Conservation (phyloP, 2,113 vertebrate species). For the Andinoacara biseriatus region DNA sequence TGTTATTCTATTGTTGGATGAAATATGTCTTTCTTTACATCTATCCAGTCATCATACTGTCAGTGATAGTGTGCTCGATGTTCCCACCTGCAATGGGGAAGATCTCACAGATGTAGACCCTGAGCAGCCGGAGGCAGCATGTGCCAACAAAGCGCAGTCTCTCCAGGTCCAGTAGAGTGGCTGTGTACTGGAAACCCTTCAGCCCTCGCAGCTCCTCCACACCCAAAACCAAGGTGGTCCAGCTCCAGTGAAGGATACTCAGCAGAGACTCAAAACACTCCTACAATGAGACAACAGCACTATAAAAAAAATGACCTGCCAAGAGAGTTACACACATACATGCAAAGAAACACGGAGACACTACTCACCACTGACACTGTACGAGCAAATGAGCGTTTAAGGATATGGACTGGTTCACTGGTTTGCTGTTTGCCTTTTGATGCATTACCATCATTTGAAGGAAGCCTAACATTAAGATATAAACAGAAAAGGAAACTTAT, state of each 20-base stretch:
- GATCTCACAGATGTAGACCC: conserved; percentile 98
- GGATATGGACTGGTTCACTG: conserved; percentile 96
- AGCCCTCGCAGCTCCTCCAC: conserved; percentile 96
- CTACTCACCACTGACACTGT: conserved; percentile 92
- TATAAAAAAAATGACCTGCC: not conserved
- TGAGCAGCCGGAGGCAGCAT: conserved; percentile 93
- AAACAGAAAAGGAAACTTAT: not conserved
- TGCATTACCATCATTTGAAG: conserved; percentile 94
- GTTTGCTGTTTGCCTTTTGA: conserved; percentile 98
- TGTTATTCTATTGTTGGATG: not conserved
- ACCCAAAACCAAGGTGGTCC: conserved; percentile 96
- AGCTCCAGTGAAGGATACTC: conserved; percentile 98
- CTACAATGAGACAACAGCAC: conserved; percentile 68
- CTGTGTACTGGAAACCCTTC: conserved; percentile 98
- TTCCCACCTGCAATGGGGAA: conserved; percentile 94
- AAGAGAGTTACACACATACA: not conserved
- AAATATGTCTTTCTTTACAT: no score
- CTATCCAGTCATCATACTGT: not conserved
- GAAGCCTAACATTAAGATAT: conserved; percentile 82
- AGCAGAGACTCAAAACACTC: conserved; percentile 97
- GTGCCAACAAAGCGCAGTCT: conserved; percentile 95
- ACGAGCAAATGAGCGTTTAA: conserved; percentile 96
- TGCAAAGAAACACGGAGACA: not conserved
- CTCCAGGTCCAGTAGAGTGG: conserved; percentile 96
- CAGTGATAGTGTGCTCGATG: not conserved